Percentiles rank a stretch among this genome's conserved stretches.
These are phyloP conservation scores for Shinisaurus crocodilurus DNA, from an alignment of 2,113 vertebrate species.

Conservation along the genomic window DNA sequence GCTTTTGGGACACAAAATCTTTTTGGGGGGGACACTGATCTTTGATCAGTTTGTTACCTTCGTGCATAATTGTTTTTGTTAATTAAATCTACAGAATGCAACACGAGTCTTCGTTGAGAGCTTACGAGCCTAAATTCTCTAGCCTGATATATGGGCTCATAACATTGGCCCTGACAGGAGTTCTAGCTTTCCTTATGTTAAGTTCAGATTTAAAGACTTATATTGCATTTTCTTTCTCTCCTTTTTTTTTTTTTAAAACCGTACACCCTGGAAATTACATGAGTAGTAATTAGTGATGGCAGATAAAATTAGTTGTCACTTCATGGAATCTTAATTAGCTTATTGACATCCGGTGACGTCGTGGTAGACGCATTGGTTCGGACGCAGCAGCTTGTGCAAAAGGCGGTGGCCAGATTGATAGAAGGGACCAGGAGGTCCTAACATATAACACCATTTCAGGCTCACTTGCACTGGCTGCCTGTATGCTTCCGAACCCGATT, in stretches of 20 bases:
- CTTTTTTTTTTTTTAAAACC: too few relatives aligned
- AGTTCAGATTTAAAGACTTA: neutral
- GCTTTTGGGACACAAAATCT: neutral
- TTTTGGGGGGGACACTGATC: neutral
- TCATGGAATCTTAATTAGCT: too few relatives aligned
- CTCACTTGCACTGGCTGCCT: too few relatives aligned
- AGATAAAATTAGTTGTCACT: neutral
- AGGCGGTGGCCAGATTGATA: too few relatives aligned
- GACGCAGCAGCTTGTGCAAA: too few relatives aligned
- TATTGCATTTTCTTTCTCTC: neutral
- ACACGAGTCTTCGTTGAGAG: neutral
- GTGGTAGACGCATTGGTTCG: too few relatives aligned
- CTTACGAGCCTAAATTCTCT: neutral
- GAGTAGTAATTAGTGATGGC: neutral
- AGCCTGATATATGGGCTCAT: neutral
- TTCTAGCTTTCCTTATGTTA: neutral
- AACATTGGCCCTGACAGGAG: neutral
- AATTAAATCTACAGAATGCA: neutral
- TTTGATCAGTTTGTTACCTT: neutral
- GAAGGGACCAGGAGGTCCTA: too few relatives aligned
- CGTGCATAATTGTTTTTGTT: neutral
- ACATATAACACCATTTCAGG: too few relatives aligned
- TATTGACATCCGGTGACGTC: too few relatives aligned
- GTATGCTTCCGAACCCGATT: too few relatives aligned
- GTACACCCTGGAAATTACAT: neutral